phyloP scores from a whole-genome alignment of 2,797 vertebrate genomes.

The Sibirionetta formosa region DNA sequence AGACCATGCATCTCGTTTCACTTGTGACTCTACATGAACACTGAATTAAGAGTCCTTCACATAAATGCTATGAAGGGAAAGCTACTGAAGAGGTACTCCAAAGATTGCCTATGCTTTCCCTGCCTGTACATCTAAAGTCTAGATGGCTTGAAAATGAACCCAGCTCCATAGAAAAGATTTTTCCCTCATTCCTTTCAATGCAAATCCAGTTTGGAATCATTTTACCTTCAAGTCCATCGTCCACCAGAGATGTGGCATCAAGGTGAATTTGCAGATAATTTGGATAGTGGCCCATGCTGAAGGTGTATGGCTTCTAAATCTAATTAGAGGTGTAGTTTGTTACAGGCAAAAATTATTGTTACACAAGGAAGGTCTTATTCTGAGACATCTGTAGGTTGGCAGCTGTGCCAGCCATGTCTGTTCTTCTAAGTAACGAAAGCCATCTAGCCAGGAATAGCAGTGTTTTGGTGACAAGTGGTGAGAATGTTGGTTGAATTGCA shows the following conservation, averaged over 20 bases:
- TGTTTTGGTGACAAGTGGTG: conserved; percentile 57
- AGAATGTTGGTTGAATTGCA: conserved; percentile 60
- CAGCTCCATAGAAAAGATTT: background rate
- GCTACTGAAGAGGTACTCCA: background rate
- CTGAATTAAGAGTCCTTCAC: conserved; percentile 10
- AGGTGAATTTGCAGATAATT: conserved; percentile 8
- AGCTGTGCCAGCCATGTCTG: conserved; percentile 73
- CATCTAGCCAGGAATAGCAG: conserved; percentile 20
- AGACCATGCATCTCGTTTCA: conserved; percentile 35
- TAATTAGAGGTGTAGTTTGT: conserved; percentile 49
- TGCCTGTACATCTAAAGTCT: background rate
- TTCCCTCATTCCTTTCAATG: background rate
- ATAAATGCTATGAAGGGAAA: background rate
- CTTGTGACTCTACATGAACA: background rate
- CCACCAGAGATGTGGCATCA: background rate
- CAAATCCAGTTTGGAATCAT: conserved; percentile 5
- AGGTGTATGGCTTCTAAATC: conserved; percentile 29
- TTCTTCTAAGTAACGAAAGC: conserved; percentile 60
- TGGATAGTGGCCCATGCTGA: background rate
- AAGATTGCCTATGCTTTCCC: background rate
- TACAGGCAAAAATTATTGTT: conserved; percentile 47
- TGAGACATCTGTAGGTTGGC: conserved; percentile 77
- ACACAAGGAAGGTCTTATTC: conserved; percentile 73
- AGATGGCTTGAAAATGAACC: background rate
- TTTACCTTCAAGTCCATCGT: background rate